phyloP scores from a whole-genome alignment of 2,888 invertebrate genomes.

The Sphinx pinastri region DNA sequence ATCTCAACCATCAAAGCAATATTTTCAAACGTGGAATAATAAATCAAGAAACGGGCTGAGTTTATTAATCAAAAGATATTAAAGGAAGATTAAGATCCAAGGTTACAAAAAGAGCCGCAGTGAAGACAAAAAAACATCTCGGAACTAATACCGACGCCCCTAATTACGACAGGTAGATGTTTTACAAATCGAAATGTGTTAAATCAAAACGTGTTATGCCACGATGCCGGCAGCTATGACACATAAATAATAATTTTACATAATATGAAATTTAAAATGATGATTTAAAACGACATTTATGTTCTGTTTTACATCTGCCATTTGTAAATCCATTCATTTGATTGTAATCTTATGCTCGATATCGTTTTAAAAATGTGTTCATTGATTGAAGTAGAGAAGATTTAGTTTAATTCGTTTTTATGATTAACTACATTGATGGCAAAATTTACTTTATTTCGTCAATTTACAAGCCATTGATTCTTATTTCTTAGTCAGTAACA shows the following conservation, averaged over 20 bases:
- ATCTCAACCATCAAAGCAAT: slow-evolving; percentile 6
- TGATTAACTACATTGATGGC: background rate
- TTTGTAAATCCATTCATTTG: slow-evolving; percentile 17
- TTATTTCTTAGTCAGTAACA: background rate
- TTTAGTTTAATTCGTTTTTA: background rate
- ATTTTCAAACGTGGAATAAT: background rate
- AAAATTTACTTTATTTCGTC: background rate
- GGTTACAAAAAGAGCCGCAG: slow-evolving; percentile 34
- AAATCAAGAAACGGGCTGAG: slow-evolving; percentile 2
- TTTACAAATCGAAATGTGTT: slow-evolving; percentile 16
- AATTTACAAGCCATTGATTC: too few relatives aligned
- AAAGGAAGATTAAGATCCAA: slow-evolving; percentile 12
- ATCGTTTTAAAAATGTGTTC: slow-evolving; percentile 22
- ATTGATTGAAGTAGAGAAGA: slow-evolving; percentile 12
- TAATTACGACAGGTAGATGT: slow-evolving; percentile 73
- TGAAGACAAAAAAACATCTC: slow-evolving; percentile 50
- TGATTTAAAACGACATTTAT: slow-evolving; percentile 30
- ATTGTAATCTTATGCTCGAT: slow-evolving; percentile 18
- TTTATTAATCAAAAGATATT: slow-evolving; percentile 23
- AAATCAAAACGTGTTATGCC: slow-evolving; percentile 10
- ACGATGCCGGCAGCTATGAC: slow-evolving; percentile 17
- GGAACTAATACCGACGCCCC: slow-evolving; percentile 61
- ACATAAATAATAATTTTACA: slow-evolving; percentile 24
- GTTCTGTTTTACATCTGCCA: slow-evolving; percentile 22
- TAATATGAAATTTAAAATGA: slow-evolving; percentile 12